phyloP scores from a whole-genome alignment of 2,113 vertebrate species.

The Dasyurus viverrinus region DNA sequence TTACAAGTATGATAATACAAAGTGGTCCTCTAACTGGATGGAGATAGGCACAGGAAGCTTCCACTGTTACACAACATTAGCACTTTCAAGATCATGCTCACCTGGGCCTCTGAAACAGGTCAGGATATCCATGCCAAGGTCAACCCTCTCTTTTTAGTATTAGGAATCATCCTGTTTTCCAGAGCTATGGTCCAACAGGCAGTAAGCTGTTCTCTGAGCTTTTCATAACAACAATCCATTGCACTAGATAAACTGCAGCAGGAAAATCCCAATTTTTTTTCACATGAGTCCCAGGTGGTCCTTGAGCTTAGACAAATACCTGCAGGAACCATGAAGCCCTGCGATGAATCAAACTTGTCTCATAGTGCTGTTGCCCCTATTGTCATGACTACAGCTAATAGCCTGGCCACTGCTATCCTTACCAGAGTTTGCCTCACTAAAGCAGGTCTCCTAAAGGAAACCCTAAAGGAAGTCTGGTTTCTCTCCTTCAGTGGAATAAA shows the following conservation, averaged over 20 bases:
- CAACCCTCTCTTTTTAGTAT: background rate
- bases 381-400: background rate
- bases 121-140: background rate
- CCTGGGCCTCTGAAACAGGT: background rate
- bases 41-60: background rate
- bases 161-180: background rate
- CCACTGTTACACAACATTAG: background rate
- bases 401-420: no score
- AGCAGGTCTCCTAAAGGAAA: background rate
- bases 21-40: background rate
- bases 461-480: background rate
- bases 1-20: background rate
- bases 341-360: background rate
- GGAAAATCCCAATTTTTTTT: background rate
- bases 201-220: background rate
- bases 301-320: background rate
- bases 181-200: background rate
- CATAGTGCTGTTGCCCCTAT: background rate
- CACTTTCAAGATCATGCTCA: background rate
- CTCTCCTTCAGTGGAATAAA: background rate
- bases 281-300: background rate
- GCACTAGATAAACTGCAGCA: background rate
- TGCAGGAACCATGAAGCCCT: background rate
- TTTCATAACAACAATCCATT: background rate
- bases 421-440: no score